Conservation (phyloP, 2,113 vertebrate species). For the Epinephelus lanceolatus region DNA sequence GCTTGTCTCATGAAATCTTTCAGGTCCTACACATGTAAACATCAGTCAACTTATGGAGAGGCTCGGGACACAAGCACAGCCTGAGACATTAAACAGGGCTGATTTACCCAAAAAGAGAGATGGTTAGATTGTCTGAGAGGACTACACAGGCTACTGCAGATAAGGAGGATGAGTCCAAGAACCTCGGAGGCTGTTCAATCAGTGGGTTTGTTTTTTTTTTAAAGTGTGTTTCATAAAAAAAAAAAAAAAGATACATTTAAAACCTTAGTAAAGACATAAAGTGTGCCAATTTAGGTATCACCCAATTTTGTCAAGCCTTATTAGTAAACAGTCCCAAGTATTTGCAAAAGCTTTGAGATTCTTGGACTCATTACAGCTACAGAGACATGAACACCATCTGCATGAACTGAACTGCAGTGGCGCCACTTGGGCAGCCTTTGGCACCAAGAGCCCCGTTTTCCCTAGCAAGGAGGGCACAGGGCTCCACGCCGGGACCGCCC, state of each 20-base stretch:
- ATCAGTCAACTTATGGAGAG: slow-evolving; percentile 76
- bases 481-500: slow-evolving; percentile 91
- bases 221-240: background rate
- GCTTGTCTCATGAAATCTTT: slow-evolving; percentile 99
- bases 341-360: slow-evolving; percentile 65
- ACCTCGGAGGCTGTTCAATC: slow-evolving; percentile 52
- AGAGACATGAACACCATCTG: slow-evolving; percentile 85
- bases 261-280: background rate
- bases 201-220: background rate
- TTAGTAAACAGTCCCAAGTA: background rate
- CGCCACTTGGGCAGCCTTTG: slow-evolving; percentile 77
- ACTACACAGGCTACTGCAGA: slow-evolving; percentile 71
- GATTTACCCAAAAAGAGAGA: slow-evolving; percentile 86
- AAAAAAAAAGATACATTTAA: background rate
- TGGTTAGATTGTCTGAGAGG: slow-evolving; percentile 71
- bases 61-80: slow-evolving; percentile 52
- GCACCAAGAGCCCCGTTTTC: slow-evolving; percentile 77
- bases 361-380: slow-evolving; percentile 75
- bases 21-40: slow-evolving; percentile 93
- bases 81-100: slow-evolving; percentile 65
- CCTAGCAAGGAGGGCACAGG: slow-evolving; percentile 85
- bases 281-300: slow-evolving; percentile 7
- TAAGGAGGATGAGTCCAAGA: slow-evolving; percentile 73
- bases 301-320: background rate
- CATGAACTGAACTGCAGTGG: slow-evolving; percentile 81